Evolutionary conservation across 2,888 invertebrate species (phyloP).

Genomic region (Gerosis bhagava): DNA sequence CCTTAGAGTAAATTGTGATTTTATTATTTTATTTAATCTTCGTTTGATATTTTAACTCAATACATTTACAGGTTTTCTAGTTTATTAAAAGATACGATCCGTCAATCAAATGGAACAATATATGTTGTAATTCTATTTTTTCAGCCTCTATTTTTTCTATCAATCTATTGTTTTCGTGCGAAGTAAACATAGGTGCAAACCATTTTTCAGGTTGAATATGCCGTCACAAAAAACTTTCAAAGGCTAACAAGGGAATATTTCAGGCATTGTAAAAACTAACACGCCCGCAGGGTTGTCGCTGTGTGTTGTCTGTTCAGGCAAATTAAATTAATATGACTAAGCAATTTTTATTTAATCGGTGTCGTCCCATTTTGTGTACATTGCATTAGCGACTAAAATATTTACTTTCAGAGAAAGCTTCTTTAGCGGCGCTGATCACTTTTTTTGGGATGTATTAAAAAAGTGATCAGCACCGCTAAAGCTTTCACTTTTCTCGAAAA

Average conservation of each 20-base stretch:
- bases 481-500: no score
- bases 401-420: no score
- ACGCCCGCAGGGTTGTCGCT: slow-evolving; percentile 26
- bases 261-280: slow-evolving; percentile 25
- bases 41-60: no score
- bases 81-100: background rate
- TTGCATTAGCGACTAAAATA: no score
- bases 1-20: no score
- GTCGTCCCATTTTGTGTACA: slow-evolving; percentile 29
- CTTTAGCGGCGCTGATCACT: no score
- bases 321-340: slow-evolving; percentile 55
- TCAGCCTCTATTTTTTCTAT: slow-evolving; percentile 4
- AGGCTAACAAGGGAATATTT: slow-evolving; percentile 22
- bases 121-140: background rate
- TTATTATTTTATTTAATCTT: no score
- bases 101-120: slow-evolving; percentile 7
- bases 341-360: slow-evolving; percentile 36
- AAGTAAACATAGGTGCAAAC: slow-evolving; percentile 16
- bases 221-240: slow-evolving; percentile 16
- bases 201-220: slow-evolving; percentile 21
- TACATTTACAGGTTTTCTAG: background rate
- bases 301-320: slow-evolving; percentile 37
- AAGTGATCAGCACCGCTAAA: no score
- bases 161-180: slow-evolving; percentile 16
- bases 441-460: no score